Conservation (phyloP, 2,888 invertebrate genomes). For the Steinernema scapterisci region DNA sequence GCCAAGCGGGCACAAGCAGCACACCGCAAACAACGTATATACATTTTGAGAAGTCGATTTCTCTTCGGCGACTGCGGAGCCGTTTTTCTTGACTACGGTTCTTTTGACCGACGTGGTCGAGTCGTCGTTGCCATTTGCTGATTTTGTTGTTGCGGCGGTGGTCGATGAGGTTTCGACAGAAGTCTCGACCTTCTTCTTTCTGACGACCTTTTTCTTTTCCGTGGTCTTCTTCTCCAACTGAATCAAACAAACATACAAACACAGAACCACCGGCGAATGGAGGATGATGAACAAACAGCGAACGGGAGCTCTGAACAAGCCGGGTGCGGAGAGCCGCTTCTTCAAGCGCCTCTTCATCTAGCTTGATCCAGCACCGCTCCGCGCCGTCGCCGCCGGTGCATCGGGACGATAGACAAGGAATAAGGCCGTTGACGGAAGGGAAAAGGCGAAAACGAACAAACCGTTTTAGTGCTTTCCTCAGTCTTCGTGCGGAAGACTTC, state of each 20-base stretch:
- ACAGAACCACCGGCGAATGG: background rate
- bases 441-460: slow-evolving; percentile 32
- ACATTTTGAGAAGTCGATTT: background rate
- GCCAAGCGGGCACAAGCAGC: background rate
- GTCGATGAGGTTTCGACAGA: slow-evolving; percentile 30
- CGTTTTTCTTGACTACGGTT: slow-evolving; percentile 41
- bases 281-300: slow-evolving; percentile 26
- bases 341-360: slow-evolving; percentile 24
- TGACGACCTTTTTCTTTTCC: slow-evolving; percentile 51
- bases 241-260: slow-evolving; percentile 30
- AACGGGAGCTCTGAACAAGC: slow-evolving; percentile 17
- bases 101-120: slow-evolving; percentile 35
- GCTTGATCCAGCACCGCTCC: slow-evolving; percentile 5
- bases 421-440: background rate
- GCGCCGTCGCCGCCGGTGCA: background rate
- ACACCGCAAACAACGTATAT: background rate
- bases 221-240: slow-evolving; percentile 31
- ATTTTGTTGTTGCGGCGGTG: background rate
- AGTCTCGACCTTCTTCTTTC: slow-evolving; percentile 31
- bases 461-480: slow-evolving; percentile 28
- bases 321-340: too few relatives aligned
- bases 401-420: slow-evolving; percentile 3
- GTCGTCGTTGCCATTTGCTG: background rate
- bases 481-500: slow-evolving; percentile 22
- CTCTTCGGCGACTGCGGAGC: slow-evolving; percentile 20